Evolutionary conservation across 2,888 invertebrate genomes (phyloP).

Genomic region (Hyposoter dolosus): DNA sequence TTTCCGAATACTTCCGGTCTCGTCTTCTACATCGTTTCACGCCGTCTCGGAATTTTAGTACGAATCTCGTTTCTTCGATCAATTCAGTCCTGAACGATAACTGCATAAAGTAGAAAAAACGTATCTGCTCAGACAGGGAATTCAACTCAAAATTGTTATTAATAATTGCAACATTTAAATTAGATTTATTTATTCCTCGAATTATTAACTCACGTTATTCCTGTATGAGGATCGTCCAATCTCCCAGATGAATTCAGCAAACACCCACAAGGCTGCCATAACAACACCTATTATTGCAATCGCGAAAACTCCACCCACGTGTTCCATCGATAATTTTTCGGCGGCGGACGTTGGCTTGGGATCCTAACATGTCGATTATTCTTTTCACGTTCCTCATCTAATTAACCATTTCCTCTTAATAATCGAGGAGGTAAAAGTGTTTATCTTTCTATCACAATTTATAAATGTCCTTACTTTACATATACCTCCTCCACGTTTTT

Average conservation of each 20-base stretch:
- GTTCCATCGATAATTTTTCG: slow-evolving; percentile 90
- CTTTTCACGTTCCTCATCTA: not conserved
- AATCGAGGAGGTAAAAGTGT: no score
- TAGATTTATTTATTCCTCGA: not conserved
- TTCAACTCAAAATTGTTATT: not conserved
- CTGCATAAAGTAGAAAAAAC: slow-evolving; percentile 80
- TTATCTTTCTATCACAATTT: not conserved
- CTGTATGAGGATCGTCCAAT: slow-evolving; percentile 85
- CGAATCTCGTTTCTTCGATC: slow-evolving; percentile 89
- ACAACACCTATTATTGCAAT: slow-evolving; percentile 90
- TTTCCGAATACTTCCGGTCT: not conserved
- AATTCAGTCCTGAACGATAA: slow-evolving; percentile 89
- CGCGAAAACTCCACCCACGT: slow-evolving; percentile 94
- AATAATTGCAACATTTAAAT: not conserved
- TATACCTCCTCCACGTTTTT: slow-evolving; percentile 89
- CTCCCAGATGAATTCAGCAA: slow-evolving; percentile 90
- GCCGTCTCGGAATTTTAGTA: slow-evolving; percentile 89
- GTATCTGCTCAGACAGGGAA: not conserved
- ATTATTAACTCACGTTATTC: slow-evolving; percentile 84
- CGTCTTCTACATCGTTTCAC: slow-evolving; percentile 1
- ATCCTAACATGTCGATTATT: slow-evolving; percentile 67
- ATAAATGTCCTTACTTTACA: slow-evolving; percentile 85
- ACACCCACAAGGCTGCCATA: slow-evolving; percentile 86
- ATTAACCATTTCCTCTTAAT: not conserved
- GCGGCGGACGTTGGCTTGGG: slow-evolving; percentile 85